Conservation (phyloP, 1,140 invertebrate species). For the Brachionus sp. region DNA sequence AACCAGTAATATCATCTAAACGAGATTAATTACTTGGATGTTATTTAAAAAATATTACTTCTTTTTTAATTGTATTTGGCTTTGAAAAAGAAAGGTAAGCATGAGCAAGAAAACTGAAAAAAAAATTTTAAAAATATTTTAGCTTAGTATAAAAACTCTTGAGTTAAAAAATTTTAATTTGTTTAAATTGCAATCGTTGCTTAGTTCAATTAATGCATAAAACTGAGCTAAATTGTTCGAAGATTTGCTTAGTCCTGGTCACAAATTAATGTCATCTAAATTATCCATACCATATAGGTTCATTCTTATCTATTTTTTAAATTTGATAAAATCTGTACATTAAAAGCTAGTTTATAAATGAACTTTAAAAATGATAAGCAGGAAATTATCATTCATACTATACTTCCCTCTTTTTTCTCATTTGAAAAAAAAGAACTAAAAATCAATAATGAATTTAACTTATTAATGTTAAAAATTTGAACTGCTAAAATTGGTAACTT, state of each 20-base stretch:
- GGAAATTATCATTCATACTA: not conserved
- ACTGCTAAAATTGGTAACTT: not conserved
- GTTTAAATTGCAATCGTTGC: not conserved
- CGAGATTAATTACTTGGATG: not conserved
- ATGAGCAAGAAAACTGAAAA: not conserved
- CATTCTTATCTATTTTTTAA: no score
- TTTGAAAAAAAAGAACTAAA: not conserved
- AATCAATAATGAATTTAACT: not conserved
- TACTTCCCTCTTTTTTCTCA: not conserved
- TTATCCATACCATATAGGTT: not conserved
- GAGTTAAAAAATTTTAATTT: not conserved
- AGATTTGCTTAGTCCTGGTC: not conserved
- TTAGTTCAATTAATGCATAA: not conserved
- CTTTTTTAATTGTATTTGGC: not conserved
- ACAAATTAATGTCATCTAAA: not conserved
- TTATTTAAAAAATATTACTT: not conserved
- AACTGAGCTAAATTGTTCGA: not conserved
- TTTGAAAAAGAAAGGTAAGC: not conserved
- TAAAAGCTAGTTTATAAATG: no score
- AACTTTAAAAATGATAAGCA: no score
- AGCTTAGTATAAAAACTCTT: not conserved
- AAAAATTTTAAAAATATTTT: not conserved
- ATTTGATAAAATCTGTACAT: no score
- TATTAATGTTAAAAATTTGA: not conserved
- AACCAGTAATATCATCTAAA: not conserved